These are phyloP conservation scores for Candoia aspera DNA, from an alignment of 2,113 vertebrate species.

Conservation along the genomic window DNA sequence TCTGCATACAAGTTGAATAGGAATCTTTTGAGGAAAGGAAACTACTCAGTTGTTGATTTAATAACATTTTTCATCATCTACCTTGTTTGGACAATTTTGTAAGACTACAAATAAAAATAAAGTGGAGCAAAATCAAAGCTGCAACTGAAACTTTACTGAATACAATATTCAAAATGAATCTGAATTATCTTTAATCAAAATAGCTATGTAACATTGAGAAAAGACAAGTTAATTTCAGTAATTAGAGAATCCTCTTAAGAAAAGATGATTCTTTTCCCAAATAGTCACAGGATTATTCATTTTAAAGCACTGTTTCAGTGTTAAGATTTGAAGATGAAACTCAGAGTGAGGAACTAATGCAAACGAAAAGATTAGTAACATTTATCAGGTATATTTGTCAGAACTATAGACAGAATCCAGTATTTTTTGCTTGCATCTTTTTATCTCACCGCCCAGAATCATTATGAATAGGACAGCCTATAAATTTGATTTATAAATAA, in stretches of 20 bases:
- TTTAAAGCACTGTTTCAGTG: neutral
- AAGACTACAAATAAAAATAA: neutral
- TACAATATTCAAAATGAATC: neutral
- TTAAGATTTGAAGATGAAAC: neutral
- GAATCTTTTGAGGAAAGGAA: slow-evolving; percentile 13
- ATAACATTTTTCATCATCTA: slow-evolving; percentile 4
- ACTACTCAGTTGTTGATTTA: neutral
- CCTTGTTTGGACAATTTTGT: neutral
- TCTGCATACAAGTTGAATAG: too few species aligned
- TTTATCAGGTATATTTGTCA: neutral
- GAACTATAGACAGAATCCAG: neutral
- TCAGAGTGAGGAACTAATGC: neutral
- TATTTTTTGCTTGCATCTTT: neutral
- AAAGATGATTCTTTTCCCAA: neutral
- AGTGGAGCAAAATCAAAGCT: neutral
- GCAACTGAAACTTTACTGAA: neutral
- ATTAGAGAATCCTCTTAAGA: neutral
- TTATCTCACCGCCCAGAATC: neutral
- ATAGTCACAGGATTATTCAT: neutral
- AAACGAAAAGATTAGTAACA: neutral
- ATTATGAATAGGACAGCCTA: neutral
- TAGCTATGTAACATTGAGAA: neutral
- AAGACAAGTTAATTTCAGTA: neutral
- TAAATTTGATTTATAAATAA: neutral
- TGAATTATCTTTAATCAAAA: neutral